phyloP scores from a whole-genome alignment of 2,888 invertebrate genomes.

The Gnatocerus cornutus region DNA sequence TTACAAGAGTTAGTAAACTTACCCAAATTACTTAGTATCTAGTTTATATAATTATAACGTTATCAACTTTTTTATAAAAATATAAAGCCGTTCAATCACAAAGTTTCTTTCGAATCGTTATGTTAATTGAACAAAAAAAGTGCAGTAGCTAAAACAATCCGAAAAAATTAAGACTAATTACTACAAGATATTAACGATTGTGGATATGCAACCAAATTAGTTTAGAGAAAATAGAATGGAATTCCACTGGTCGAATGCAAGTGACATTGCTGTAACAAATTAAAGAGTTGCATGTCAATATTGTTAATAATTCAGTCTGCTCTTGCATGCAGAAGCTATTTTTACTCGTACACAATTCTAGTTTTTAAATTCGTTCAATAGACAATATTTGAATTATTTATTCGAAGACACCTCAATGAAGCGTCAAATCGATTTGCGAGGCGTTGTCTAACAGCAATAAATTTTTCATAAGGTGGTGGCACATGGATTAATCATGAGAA shows the following conservation, averaged over 20 bases:
- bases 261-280: too few species aligned
- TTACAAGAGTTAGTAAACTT: conserved; percentile 11
- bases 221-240: too few species aligned
- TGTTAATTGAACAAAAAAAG: not conserved
- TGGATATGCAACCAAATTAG: too few species aligned
- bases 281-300: too few species aligned
- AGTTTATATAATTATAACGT: conserved; percentile 10
- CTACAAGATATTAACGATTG: too few species aligned
- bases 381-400: not conserved
- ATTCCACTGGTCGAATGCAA: too few species aligned
- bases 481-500: not conserved
- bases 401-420: not conserved
- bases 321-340: too few species aligned
- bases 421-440: conserved; percentile 1
- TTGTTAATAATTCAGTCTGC: too few species aligned
- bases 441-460: not conserved
- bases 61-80: conserved; percentile 29
- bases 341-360: too few species aligned
- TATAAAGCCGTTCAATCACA: conserved; percentile 41
- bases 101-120: conserved; percentile 13
- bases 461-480: conserved; percentile 3
- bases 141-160: not conserved
- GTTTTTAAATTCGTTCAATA: too few species aligned
- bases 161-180: too few species aligned
- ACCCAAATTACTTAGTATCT: conserved; percentile 4